phyloP scores from a whole-genome alignment of 2,113 vertebrate genomes.

The Ardeotis arabs region DNA sequence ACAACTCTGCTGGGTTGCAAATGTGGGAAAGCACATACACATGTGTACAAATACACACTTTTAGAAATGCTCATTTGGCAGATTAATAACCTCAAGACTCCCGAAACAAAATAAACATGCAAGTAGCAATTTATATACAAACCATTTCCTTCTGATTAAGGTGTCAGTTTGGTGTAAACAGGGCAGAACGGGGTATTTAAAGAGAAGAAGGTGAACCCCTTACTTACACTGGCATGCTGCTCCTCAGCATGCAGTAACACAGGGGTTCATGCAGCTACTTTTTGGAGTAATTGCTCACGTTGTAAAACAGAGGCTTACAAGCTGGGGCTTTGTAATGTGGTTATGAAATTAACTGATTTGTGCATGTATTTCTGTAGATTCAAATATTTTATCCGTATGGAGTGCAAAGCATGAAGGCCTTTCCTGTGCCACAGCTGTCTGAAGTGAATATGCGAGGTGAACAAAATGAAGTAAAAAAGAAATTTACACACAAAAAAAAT shows the following conservation, averaged over 20 bases:
- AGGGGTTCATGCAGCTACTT: neutral
- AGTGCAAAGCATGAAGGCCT: neutral
- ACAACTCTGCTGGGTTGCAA: conserved; percentile 9
- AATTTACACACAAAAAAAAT: neutral
- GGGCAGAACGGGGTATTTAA: neutral
- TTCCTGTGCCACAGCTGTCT: neutral
- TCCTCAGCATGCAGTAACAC: neutral
- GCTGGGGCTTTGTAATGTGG: conserved; percentile 45
- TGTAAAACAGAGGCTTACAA: conserved; percentile 50
- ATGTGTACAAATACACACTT: neutral
- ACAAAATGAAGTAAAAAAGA: conserved; percentile 22
- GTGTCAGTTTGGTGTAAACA: neutral
- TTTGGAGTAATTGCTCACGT: conserved; percentile 11
- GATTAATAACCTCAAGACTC: conserved; percentile 7
- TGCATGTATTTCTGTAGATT: neutral
- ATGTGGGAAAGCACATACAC: neutral
- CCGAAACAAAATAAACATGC: neutral
- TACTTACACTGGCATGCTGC: neutral
- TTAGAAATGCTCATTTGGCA: neutral
- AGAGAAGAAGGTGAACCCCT: neutral
- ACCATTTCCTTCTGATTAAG: neutral
- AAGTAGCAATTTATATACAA: neutral
- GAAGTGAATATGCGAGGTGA: neutral
- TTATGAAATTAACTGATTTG: conserved; percentile 49
- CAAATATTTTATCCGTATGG: conserved; percentile 18